Percentiles rank a stretch among this genome's conserved stretches.
Evolutionary conservation across 2,888 invertebrate genomes (phyloP).

Genomic region (Ormyrus nitidulus): DNA sequence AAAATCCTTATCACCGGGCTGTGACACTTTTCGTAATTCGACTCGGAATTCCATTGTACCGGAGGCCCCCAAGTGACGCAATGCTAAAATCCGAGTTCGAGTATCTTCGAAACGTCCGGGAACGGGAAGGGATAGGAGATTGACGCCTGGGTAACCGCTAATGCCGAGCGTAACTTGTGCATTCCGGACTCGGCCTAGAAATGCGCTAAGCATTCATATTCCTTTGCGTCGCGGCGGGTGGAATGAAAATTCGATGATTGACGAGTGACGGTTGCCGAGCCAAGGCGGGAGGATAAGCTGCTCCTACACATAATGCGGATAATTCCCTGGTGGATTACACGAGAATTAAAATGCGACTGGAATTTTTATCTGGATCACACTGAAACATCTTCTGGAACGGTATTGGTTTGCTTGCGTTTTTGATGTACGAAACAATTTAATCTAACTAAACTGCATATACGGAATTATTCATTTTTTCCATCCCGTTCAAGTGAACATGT

Average conservation of each 20-base stretch:
- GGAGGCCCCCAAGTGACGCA: not conserved
- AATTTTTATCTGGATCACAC: no score
- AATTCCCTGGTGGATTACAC: not conserved
- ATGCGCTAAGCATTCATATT: conserved; percentile 31
- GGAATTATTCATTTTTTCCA: no score
- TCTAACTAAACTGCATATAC: no score
- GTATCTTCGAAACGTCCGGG: not conserved
- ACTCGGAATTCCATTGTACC: conserved; percentile 23
- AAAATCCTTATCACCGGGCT: conserved; percentile 2
- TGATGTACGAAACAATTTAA: no score
- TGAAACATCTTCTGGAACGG: no score
- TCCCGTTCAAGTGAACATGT: no score
- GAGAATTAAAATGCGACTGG: not conserved
- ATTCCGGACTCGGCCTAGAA: conserved; percentile 40
- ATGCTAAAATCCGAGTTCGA: conserved; percentile 1
- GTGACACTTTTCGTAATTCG: conserved; percentile 10
- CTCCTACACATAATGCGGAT: not conserved
- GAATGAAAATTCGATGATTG: conserved; percentile 30
- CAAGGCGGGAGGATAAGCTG: not conserved
- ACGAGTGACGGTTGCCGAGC: conserved; percentile 22
- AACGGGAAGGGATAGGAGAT: not conserved
- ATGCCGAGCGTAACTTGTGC: conserved; percentile 45
- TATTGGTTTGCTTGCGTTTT: no score
- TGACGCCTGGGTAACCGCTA: conserved; percentile 46
- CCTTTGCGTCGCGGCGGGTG: not conserved